Percentiles rank a stretch among this genome's conserved stretches.
Evolutionary conservation across 2,888 invertebrate species (phyloP).

Genomic region (Aphidoletes aphidimyza): DNA sequence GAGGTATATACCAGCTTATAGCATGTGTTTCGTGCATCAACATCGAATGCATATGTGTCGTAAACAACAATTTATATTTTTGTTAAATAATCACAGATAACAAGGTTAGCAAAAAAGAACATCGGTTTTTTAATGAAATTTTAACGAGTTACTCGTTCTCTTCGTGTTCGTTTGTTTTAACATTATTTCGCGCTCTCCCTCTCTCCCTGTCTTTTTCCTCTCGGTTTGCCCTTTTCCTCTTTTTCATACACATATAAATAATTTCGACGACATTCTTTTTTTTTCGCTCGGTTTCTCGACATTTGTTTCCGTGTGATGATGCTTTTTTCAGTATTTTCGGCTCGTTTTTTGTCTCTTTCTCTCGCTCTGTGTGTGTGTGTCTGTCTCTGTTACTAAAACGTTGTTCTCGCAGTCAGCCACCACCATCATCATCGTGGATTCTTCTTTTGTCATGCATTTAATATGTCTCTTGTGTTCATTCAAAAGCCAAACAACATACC

Average conservation of each 20-base stretch:
- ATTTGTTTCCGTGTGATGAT: slow-evolving; percentile 24
- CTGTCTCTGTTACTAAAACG: background rate
- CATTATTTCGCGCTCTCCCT: background rate
- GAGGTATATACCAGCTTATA: background rate
- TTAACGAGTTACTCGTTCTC: slow-evolving; percentile 51
- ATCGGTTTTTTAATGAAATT: slow-evolving; percentile 51
- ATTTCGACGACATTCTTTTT: background rate
- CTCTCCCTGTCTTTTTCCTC: too few species aligned
- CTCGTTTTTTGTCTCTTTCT: background rate
- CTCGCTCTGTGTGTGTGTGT: background rate
- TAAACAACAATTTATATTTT: slow-evolving; percentile 46
- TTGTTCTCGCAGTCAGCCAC: background rate
- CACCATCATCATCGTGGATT: slow-evolving; percentile 24
- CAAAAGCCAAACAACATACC: slow-evolving; percentile 30
- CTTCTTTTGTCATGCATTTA: slow-evolving; percentile 38
- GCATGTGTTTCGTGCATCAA: background rate
- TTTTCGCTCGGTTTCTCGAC: slow-evolving; percentile 14
- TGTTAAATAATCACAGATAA: slow-evolving; percentile 48
- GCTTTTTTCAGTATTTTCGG: background rate
- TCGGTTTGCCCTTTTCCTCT: background rate
- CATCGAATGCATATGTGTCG: slow-evolving; percentile 37
- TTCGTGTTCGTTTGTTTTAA: slow-evolving; percentile 37
- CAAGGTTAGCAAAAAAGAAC: slow-evolving; percentile 49
- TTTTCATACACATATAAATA: background rate
- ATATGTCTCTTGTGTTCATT: slow-evolving; percentile 44